Evolutionary conservation across 35 echinoderm and acorn worm species (phyloP), one percentile per base, ranked within the genome.

Genomic region (Patiria miniata): DNA sequence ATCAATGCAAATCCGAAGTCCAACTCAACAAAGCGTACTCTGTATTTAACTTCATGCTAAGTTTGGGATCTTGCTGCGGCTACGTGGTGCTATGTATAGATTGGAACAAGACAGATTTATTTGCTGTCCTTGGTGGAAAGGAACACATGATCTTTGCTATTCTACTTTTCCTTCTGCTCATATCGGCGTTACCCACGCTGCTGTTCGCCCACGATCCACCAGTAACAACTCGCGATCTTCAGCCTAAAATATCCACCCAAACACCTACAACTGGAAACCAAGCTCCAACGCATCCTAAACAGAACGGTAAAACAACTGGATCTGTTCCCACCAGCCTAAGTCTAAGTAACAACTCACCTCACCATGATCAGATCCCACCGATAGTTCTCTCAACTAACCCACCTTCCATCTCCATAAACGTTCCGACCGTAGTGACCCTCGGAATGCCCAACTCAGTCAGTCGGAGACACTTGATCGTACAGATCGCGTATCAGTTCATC

Each of bases 1-100:
- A 99, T 77, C 89, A 89, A 4, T 94, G 96, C 52, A 51, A 84
- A 32, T 83, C 80, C 0, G 92, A 94, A 52, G 58, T 81, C 1
- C 96, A 99, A 29, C 90, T 91, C 6, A 99, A 99, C 55, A 79
- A 86, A 9, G 89, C 85, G 2, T 99, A 94, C 61, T 77, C 81
- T 0, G 87, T 99, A 3, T 99, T 94, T 65, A 92, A 93, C 7
- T 94, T 95, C 28, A 91, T 99, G 82, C 83, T 92, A 7, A 95
- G 93, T 76, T 21, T 99, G 1, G 96, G 96, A 8, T 93, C 85
- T 5, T 94, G 96, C 77, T 53, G 94, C 22, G 96, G 96, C 0
- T 99, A 99, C 38, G 86, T 61, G 77, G 51, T 99, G 38, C 79
- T 91, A 2, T 91, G 88, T 2, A 86, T 94, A 8, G 83, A 99